These are phyloP conservation scores for Stichodactyla helianthus DNA, from an alignment of 64 coral and sea anemone species.

Conservation along the genomic window DNA sequence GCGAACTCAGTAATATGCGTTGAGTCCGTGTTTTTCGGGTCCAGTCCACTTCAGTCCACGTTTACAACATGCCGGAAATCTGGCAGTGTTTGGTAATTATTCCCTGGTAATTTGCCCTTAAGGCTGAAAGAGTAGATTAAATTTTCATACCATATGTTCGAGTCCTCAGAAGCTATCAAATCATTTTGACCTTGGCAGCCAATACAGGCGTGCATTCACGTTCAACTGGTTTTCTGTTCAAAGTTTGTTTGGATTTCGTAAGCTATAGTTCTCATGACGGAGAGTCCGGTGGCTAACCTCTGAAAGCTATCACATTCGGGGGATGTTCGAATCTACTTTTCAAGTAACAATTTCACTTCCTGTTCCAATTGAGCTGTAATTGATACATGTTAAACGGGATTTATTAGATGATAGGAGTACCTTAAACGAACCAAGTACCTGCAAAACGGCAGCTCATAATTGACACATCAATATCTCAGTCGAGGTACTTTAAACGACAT, in stretches of 20 bases:
- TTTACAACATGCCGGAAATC: too few species aligned
- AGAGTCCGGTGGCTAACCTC: background rate
- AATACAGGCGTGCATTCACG: background rate
- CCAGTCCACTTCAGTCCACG: too few species aligned
- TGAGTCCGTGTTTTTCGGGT: too few species aligned
- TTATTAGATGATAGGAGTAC: slow-evolving; percentile 4
- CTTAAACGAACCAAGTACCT: slow-evolving; percentile 14
- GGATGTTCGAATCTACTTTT: background rate
- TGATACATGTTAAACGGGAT: slow-evolving; percentile 17
- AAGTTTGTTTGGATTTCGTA: background rate
- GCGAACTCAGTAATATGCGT: too few species aligned
- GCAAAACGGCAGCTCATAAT: slow-evolving; percentile 5
- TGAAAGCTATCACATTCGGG: background rate
- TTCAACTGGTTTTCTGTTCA: background rate
- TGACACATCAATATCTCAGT: slow-evolving; percentile 2
- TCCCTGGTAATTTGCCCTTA: background rate
- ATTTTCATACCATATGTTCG: background rate
- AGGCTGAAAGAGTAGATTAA: background rate
- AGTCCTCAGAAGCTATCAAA: background rate
- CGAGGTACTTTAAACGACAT: background rate
- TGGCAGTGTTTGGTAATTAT: background rate
- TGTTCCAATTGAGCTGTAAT: slow-evolving; percentile 12
- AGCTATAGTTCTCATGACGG: background rate
- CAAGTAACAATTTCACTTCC: slow-evolving; percentile 6
- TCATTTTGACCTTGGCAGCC: background rate